Evolutionary conservation across 1,140 invertebrate species (phyloP), one percentile per base, ranked within the genome.

Genomic region (Bombus sylvicola): DNA sequence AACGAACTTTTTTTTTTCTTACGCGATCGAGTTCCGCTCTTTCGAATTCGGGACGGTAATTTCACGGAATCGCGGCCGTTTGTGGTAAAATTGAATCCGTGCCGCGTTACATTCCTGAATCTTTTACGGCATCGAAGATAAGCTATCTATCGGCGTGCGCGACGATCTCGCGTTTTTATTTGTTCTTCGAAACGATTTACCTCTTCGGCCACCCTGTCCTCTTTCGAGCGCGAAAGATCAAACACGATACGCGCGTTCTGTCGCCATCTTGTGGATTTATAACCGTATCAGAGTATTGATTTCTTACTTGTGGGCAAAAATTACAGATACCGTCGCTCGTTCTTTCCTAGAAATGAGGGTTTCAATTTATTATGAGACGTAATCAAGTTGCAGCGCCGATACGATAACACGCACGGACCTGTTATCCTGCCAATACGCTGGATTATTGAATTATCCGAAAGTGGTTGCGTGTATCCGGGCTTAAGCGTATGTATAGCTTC

Each of bases 241-340:
- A 84, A 80, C 76, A 37, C 76, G 66, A 80, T 84, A 84, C 68
- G 13, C 39, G 66, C 53, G 68, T 84, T n/a, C 83, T 68, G 68
- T 80, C 83, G 84, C 79, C 87, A 86, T 80, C 87, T 88, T 47
- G 57, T 81, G 83, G 84, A 59, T 81, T 73, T 82, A 82, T 47
- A 78, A 81, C 74, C 43, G 83, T 77, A 88, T 53, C 79, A 82
- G 34, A 68, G 66, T 88, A 88, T 88, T 88, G 87, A 88, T 88
- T 71, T 76, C 78, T 86, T 72, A 75, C 39, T 69, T 76, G 75
- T 71, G 82, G 53, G 22, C 82, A 79, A 84, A 84, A 84, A 84
- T 84, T 84, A 84, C 75, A 75, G 68, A 47, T n/a, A 64, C 22
- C 74, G 59, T 69, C 28, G 62, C 47, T 31, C 18, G 22, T 41